A percentile compares a stretch with the other conserved stretches of the same genome.
These are phyloP conservation scores for Caenorhabditis sulstoni DNA, from an alignment of 2,888 invertebrate species.

Conservation along the genomic window DNA sequence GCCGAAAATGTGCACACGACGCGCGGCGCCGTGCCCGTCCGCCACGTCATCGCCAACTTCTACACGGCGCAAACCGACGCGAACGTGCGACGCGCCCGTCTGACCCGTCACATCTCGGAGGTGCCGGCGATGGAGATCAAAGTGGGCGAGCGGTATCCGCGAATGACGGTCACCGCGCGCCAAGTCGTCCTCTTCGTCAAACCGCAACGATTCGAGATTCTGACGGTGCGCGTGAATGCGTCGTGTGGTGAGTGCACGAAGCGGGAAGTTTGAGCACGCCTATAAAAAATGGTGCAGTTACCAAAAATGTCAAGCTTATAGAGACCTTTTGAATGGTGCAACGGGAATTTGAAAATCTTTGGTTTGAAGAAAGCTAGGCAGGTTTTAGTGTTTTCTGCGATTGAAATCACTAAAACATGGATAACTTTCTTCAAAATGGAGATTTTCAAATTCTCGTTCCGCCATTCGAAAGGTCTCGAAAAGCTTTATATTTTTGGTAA, in stretches of 20 bases:
- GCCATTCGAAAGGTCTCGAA: too few species aligned
- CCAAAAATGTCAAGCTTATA: too few species aligned
- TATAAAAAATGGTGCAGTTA: too few species aligned
- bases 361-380: too few species aligned
- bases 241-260: constrained; percentile 29
- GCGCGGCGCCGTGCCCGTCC: constrained; percentile 32
- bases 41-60: constrained; percentile 19
- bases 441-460: too few species aligned
- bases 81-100: constrained; percentile 25
- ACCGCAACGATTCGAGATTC: constrained; percentile 17
- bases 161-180: background rate
- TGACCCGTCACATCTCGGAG: constrained; percentile 22
- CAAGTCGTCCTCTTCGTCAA: constrained; percentile 16
- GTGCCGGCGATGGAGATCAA: constrained; percentile 25
- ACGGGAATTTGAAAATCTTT: too few species aligned
- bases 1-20: constrained; percentile 38
- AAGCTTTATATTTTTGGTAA: too few species aligned
- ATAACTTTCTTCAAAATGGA: too few species aligned
- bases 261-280: too few species aligned
- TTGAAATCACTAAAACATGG: too few species aligned
- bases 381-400: too few species aligned
- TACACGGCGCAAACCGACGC: background rate
- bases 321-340: too few species aligned
- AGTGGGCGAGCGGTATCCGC: constrained; percentile 20
- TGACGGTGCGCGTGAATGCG: constrained; percentile 28